Percentiles rank a stretch among this genome's conserved stretches.
Evolutionary conservation across 30 jellyfish, hydroid and myxozoan genomes (phyloP).

Genomic region (Aurelia coerulea): DNA sequence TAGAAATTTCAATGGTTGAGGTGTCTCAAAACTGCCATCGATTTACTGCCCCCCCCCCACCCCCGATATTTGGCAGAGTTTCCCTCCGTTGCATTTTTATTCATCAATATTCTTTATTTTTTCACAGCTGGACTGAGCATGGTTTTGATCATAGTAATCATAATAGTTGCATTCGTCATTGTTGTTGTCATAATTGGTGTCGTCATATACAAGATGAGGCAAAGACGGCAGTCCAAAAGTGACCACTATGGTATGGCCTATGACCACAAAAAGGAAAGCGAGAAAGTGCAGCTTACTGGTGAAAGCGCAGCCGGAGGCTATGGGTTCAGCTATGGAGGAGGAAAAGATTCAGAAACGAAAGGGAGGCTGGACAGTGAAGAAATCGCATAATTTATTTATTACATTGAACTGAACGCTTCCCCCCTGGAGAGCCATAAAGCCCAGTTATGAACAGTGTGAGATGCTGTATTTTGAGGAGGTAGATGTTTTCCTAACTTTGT

Average conservation of each 20-base stretch:
- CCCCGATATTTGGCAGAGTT: no score
- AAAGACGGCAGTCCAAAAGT: not conserved
- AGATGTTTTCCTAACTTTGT: no score
- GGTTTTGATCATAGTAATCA: constrained; percentile 42
- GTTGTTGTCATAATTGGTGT: constrained; percentile 10
- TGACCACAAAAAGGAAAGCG: constrained; percentile 27
- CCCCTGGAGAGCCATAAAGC: no score
- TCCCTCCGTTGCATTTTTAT: no score
- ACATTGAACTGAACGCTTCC: no score
- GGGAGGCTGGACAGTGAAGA: no score
- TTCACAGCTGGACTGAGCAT: constrained; percentile 42
- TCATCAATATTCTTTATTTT: not conserved
- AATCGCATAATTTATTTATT: no score
- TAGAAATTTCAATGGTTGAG: no score
- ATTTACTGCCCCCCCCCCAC: no score
- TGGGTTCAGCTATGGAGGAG: constrained; percentile 53
- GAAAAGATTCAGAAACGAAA: constrained; percentile 4
- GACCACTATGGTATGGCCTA: constrained; percentile 49
- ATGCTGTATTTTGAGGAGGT: no score
- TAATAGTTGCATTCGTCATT: constrained; percentile 24
- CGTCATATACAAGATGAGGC: constrained; percentile 36
- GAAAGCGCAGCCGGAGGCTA: constrained; percentile 2
- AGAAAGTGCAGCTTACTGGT: constrained; percentile 54
- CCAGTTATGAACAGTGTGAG: no score
- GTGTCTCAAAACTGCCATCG: no score